Base-by-base conservation (phyloP, 2,888 invertebrate genomes). In the Lapara coniferarum region DNA sequence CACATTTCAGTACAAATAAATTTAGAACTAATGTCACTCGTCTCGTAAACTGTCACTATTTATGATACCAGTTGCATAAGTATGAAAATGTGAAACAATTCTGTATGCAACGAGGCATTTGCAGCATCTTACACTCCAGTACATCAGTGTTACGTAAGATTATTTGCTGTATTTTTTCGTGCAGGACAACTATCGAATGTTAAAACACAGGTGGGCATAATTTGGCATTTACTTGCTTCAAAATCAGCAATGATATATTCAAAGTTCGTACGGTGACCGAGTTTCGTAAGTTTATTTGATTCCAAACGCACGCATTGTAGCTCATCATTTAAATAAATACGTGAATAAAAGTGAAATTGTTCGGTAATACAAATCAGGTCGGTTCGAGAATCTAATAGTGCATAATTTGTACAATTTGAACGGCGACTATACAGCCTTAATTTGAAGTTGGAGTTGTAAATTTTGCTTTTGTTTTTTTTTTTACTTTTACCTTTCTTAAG, bases 251-350 rank as follows among this genome's bases (percentile, higher is more conserved):
- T 83, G 69, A 76, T 75, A 71, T 72, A 87, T 87, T 83, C 86
- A 74, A 70, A 69, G 56, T 75, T 77, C 83, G 85, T 86, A 80
- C 76, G 71, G 74, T 75, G 82, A 77, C 77, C 81, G 80, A 83
- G 81, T 88, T 89, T 88, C 88, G 86, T 87, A 89, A 88, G 79
- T 72, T 66, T 52, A 73, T 71, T 78, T 70, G 73, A 81, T 77
- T 73, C 78, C 72, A 68, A 71, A 63, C 74, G 74, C 77, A 80
- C 76, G 74, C 74, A 71, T 77, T 79, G 80, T 74, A 76, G 73
- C 74, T 76, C 73, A 78, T 81, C 79, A 83, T 85, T 85, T 85
- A 78, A 87, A 85, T 86, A 85, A 82, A 82, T 84, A 87, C 85
- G 81, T 84, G 84, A 76, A 79, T 72, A 81, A 86, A 86, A 86